Base-by-base conservation (phyloP, 2,113 vertebrate genomes). In the Phocoena sinus region DNA sequence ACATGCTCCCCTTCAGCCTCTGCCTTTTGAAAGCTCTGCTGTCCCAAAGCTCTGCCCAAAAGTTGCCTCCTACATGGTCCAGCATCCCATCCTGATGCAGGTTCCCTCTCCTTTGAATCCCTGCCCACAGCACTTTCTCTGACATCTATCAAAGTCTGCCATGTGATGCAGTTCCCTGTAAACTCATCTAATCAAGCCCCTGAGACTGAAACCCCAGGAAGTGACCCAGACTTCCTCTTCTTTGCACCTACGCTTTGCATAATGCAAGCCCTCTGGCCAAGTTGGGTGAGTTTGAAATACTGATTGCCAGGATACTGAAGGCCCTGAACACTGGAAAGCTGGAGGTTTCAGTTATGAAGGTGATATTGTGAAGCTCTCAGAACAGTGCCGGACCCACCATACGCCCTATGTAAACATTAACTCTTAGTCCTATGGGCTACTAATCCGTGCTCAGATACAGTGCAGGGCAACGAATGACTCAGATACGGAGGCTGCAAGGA, bases 51-150 rank as follows among this genome's bases (percentile, higher is more conserved):
- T 60, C 53, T 28, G 7, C 5, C 7, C 44, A 0, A 17, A 33
- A 26, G 53, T 18, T 8, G 25, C 6, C 58, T 82, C 38, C 60
- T 65, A 5, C 53, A 1, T 20, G 36, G 9, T 10, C 21, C 50
- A 5, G 8, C 10, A 5, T n/a, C 65, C 38, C 33, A 18, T 13
- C 58, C 33, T 38, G 47, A 0, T 1, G 1, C 5, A 5, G 56
- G 9, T 28, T 44, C 58, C 5, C 11, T 31, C 15, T 23, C n/a
- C 73, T 58, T 23, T 33, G n/a, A 50, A 26, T 1, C 65, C 56
- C 25, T 11, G 4, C 14, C 6, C 21, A 4, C 3, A 28, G 23
- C 2, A 6, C 44, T 47, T 33, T 26, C 6, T 41, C 4, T 85
- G 28, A 65, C 31, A 33, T 15, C 14, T 26, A 1, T 13, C 31